phyloP scores from a whole-genome alignment of 2,113 vertebrate genomes.

The Xyrauchen texanus region DNA sequence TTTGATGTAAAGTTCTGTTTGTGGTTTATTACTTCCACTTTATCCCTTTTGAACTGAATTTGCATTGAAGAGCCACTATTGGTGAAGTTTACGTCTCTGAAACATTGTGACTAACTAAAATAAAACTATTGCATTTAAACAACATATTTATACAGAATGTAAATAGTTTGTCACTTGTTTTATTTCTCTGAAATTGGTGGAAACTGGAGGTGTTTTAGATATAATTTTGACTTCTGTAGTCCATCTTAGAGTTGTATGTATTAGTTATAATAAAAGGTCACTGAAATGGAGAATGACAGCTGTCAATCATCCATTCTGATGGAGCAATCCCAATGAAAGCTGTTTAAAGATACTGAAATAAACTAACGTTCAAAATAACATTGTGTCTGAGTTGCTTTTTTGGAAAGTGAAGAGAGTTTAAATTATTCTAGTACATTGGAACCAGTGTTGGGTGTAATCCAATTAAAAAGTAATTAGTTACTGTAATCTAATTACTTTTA shows the following conservation, averaged over 20 bases:
- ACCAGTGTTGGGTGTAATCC: no score
- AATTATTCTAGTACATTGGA: no score
- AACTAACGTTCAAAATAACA: background rate
- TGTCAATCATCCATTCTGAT: background rate
- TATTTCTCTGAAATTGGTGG: no score
- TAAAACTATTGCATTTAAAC: background rate
- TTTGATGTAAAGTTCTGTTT: background rate
- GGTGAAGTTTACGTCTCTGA: background rate
- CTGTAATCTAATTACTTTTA: no score
- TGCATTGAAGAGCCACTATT: background rate
- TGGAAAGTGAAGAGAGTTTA: background rate
- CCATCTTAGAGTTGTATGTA: background rate
- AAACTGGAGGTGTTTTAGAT: background rate
- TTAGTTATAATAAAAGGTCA: background rate
- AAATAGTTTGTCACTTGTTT: background rate
- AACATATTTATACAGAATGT: background rate
- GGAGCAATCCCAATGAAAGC: background rate
- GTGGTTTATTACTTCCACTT: background rate
- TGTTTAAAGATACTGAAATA: background rate
- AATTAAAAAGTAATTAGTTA: no score
- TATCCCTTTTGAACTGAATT: background rate
- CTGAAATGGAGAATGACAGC: background rate
- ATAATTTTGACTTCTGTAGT: background rate
- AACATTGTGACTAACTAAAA: no score
- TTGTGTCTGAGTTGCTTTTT: background rate